phyloP scores from a whole-genome alignment of 2,888 invertebrate genomes.

The Drosophila nigritarsus region DNA sequence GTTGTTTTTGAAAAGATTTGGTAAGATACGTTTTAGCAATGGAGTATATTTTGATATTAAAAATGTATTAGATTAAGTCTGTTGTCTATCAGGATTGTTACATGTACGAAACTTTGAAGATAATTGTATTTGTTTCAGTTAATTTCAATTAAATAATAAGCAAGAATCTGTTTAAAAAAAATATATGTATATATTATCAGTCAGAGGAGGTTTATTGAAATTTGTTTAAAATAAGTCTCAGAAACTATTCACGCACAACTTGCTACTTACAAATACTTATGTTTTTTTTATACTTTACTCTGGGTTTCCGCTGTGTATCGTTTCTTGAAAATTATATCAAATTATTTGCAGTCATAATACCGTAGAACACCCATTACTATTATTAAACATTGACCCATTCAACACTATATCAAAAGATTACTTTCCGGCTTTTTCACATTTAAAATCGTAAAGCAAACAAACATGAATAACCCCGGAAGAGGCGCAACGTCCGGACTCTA shows the following conservation, averaged over 20 bases:
- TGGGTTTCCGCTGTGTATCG: neutral
- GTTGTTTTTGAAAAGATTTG: neutral
- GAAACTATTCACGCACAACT: neutral
- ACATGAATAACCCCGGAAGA: conserved; percentile 49
- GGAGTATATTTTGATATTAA: neutral
- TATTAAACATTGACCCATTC: conserved; percentile 44
- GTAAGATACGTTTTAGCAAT: neutral
- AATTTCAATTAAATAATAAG: neutral
- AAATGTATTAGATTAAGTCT: neutral
- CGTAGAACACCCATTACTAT: conserved; percentile 17
- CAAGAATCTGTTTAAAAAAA: neutral
- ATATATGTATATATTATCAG: neutral
- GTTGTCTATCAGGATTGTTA: neutral
- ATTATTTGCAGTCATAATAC: neutral
- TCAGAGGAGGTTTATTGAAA: neutral
- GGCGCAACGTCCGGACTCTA: conserved; percentile 29
- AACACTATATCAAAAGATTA: conserved; percentile 2
- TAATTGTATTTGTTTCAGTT: neutral
- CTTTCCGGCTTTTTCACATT: conserved; percentile 8
- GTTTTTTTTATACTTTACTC: neutral
- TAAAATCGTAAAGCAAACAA: neutral
- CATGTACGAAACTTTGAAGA: neutral
- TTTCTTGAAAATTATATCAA: conserved; percentile 1
- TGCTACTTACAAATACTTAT: neutral
- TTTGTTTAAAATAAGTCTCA: neutral